These are phyloP conservation scores for Drosophila paucipuncta DNA, from an alignment of 2,888 invertebrate species.

Conservation along the genomic window DNA sequence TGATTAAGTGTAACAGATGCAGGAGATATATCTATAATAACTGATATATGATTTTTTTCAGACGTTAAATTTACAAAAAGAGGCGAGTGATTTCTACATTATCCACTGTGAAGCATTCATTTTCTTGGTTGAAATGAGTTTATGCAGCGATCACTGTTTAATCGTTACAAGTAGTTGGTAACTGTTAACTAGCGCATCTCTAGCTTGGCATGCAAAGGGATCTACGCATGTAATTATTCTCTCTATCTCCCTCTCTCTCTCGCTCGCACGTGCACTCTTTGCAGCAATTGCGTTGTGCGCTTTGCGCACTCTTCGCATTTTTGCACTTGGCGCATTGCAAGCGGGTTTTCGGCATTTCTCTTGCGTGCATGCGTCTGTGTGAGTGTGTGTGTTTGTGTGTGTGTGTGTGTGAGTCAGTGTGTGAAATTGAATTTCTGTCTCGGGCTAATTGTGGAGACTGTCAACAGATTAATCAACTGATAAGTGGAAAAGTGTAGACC, in stretches of 20 bases:
- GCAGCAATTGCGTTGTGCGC: constrained; percentile 13
- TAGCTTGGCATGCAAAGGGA: constrained; percentile 28
- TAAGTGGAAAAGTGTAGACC: constrained; percentile 59
- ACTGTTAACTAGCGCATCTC: constrained; percentile 14
- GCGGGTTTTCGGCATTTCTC: constrained; percentile 25
- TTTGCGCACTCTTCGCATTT: constrained; percentile 29
- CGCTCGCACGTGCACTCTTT: background rate
- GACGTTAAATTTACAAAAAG: background rate
- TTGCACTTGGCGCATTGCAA: constrained; percentile 40
- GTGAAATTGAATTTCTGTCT: constrained; percentile 26
- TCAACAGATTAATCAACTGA: constrained; percentile 58
- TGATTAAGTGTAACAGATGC: background rate
- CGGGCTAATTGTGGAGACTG: constrained; percentile 37
- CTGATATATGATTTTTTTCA: background rate
- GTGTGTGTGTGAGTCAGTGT: constrained; percentile 12
- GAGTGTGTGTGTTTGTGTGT: constrained; percentile 29
- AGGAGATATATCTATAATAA: background rate
- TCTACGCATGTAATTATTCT: constrained; percentile 8
- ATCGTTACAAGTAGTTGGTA: background rate
- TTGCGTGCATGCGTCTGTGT: constrained; percentile 12
- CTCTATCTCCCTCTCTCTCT: background rate
- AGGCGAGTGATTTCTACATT: background rate
- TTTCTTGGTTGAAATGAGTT: background rate
- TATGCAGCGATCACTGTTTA: background rate
- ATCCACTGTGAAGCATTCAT: background rate